Evolutionary conservation across 2,113 vertebrate genomes (phyloP).

Genomic region (Semicossyphus pulcher): DNA sequence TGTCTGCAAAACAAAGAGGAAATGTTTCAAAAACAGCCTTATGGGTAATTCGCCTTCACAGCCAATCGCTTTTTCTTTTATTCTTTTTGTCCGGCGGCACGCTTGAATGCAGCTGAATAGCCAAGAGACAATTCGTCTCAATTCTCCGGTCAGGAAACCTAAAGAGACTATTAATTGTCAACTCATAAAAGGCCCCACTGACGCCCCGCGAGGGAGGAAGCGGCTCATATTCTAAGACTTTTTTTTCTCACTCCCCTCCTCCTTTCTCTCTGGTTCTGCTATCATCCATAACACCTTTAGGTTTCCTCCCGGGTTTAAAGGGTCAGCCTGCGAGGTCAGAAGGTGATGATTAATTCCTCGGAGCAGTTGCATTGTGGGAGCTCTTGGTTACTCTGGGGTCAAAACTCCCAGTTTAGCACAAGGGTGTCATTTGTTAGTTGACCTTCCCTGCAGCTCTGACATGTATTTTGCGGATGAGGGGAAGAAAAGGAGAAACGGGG

Average conservation of each 20-base stretch:
- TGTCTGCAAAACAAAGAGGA: slow-evolving; percentile 69
- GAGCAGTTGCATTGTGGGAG: slow-evolving; percentile 73
- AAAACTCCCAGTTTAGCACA: slow-evolving; percentile 64
- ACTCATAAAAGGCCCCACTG: slow-evolving; percentile 74
- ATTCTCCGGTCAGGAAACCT: slow-evolving; percentile 77
- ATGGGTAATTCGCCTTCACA: slow-evolving; percentile 66
- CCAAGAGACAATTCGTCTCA: slow-evolving; percentile 78
- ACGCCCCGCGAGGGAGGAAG: slow-evolving; percentile 65
- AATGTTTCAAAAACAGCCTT: slow-evolving; percentile 75
- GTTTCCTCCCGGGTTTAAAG: slow-evolving; percentile 62
- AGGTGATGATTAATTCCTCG: slow-evolving; percentile 77
- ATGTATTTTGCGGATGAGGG: slow-evolving; percentile 52
- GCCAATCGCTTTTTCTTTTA: slow-evolving; percentile 58
- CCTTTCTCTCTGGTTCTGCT: slow-evolving; percentile 37
- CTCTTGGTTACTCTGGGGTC: slow-evolving; percentile 68
- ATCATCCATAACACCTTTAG: slow-evolving; percentile 67
- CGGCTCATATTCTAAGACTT: slow-evolving; percentile 45
- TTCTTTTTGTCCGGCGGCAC: slow-evolving; percentile 71
- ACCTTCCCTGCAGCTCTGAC: slow-evolving; percentile 72
- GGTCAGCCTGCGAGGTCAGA: slow-evolving; percentile 67
- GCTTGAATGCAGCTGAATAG: slow-evolving; percentile 81
- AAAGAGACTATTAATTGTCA: slow-evolving; percentile 81
- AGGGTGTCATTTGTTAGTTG: slow-evolving; percentile 78
- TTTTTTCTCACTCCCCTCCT: slow-evolving; percentile 46
- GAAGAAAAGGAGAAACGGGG: neutral